Base-by-base conservation (phyloP, 2,797 vertebrate species). In the Valencia hispanica region DNA sequence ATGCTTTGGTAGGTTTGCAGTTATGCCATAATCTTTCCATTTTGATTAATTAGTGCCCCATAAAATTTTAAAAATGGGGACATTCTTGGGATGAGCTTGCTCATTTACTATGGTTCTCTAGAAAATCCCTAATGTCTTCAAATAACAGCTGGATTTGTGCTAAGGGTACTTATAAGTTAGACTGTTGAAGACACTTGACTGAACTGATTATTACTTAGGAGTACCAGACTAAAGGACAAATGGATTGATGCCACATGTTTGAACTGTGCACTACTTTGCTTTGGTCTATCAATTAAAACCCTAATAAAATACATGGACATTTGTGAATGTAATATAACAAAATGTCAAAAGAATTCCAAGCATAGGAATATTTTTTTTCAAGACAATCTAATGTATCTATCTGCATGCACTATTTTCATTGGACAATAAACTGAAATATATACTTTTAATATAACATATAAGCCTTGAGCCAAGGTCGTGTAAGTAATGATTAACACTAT, bases 401-500 rank as follows among this genome's bases (percentile, higher is more conserved):
- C 55, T 12, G n/a, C 55, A 12, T 15, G 27, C n/a, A 14, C 4
- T 4, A 6, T 27, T 43, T 17, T 68, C 15, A 66, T 39, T 39
- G 61, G 22, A 41, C 63, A n/a, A 25, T 25, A 41, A 66, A 41
- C 12, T 25, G 10, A 66, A 66, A 66, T 66, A 2, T 14, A 6
- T 39, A 68, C 5, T 27, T 68, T 43, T n/a, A 20, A 12, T 66
- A 14, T 39, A 12, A 39, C 11, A 48, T 1, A 2, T 8, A 70
- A 66, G 25, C 45, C 12, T 73, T 74, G 36, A 76, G 14, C 36
- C 41, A 45, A 70, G 12, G 36, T 65, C 75, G 47, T 77, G 48
- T 43, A 78, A 70, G 41, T 73, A n/a, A 53, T 61, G 10, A 48
- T 70, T 68, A 47, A 73, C 70, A 78, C 75, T 59, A 77, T 71